These are phyloP conservation scores for Apamea crenata DNA, from an alignment of 2,888 invertebrate genomes.

Conservation along the genomic window DNA sequence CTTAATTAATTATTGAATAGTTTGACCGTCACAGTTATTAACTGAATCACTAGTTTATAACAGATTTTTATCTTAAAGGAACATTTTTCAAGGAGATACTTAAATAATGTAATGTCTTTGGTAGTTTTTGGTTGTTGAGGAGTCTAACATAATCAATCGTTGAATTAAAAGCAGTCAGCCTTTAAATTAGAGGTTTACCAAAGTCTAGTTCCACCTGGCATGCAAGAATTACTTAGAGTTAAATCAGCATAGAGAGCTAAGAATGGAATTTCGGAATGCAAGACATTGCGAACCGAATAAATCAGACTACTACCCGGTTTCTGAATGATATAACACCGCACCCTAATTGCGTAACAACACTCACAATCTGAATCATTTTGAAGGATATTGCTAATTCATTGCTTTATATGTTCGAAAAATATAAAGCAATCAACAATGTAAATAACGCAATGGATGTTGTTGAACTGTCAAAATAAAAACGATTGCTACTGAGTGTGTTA, in stretches of 20 bases:
- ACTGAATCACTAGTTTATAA: background rate
- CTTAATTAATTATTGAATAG: background rate
- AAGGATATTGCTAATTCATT: too few species aligned
- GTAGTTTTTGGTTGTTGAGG: background rate
- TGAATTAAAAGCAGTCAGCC: too few species aligned
- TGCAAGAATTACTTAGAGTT: background rate
- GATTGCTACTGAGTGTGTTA: too few species aligned
- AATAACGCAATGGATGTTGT: too few species aligned
- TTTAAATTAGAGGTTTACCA: background rate
- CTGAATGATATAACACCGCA: too few species aligned
- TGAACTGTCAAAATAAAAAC: too few species aligned
- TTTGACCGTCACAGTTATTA: constrained; percentile 12
- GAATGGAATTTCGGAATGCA: background rate
- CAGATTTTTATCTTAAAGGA: background rate
- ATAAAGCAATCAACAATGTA: too few species aligned
- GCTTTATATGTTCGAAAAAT: too few species aligned
- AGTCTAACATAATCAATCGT: background rate
- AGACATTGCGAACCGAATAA: background rate
- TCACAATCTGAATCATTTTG: too few species aligned
- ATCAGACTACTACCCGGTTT: background rate
- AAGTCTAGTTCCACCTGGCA: background rate
- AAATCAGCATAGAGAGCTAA: background rate
- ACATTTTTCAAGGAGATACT: background rate
- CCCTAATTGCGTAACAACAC: too few species aligned
- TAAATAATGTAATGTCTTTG: too few species aligned